Conservation (phyloP, 1,140 invertebrate species). For the Neodiprion pinetum region DNA sequence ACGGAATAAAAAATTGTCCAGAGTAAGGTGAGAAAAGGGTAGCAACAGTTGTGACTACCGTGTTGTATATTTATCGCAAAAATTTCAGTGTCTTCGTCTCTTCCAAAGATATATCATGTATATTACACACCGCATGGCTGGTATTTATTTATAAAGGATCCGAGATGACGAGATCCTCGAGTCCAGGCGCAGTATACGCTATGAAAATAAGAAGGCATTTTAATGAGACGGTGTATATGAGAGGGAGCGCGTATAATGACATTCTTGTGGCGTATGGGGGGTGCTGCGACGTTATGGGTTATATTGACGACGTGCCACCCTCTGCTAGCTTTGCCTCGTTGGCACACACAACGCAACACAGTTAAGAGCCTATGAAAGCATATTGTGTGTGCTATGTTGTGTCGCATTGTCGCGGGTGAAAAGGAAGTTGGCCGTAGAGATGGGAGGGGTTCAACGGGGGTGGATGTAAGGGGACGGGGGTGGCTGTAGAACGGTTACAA, state of each 20-base stretch:
- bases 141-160: too few relatives aligned
- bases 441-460: background rate
- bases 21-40: too few relatives aligned
- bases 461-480: background rate
- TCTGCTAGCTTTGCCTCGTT: conserved; percentile 1
- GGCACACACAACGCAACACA: conserved; percentile 9
- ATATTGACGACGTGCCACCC: conserved; percentile 2
- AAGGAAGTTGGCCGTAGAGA: conserved; percentile 9
- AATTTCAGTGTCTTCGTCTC: too few relatives aligned
- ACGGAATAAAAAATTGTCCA: too few relatives aligned
- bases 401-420: conserved; percentile 4
- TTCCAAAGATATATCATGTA: too few relatives aligned
- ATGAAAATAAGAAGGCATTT: conserved; percentile 17
- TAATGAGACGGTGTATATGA: conserved; percentile 8
- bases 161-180: too few relatives aligned
- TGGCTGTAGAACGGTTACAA: background rate
- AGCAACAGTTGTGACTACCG: too few relatives aligned
- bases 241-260: conserved; percentile 6
- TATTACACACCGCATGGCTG: too few relatives aligned
- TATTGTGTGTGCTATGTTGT: conserved; percentile 17
- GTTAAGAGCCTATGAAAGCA: conserved; percentile 17
- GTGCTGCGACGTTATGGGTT: conserved; percentile 5
- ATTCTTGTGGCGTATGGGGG: conserved; percentile 13
- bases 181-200: background rate
- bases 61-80: too few relatives aligned